Base-by-base conservation (phyloP, 2,113 vertebrate genomes). In the Boulengeromyrus knoepffleri region DNA sequence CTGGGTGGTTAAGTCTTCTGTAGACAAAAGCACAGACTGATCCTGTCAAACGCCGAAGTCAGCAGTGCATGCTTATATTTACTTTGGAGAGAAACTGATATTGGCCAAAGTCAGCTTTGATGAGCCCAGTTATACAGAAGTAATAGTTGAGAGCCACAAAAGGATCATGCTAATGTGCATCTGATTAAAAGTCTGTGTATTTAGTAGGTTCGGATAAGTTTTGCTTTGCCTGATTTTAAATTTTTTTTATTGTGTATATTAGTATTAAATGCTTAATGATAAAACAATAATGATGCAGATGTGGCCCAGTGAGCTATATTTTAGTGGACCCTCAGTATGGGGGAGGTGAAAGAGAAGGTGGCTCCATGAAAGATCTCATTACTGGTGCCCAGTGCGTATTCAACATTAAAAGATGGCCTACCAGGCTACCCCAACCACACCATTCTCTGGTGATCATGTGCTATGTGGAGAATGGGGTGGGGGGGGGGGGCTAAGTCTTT, bases 321-420 rank as follows among this genome's bases (percentile, higher is more conserved):
- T n/a, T n/a, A 62, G 56, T 36, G 66, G n/a, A 74, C 66, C 12
- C 66, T 36, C 49, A 10, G 46, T 42, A 15, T 13, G 21, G 62
- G 31, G 66, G n/a, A 80, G 85, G 85, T 90, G 89, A 74, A 39
- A 17, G 45, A 80, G 49, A 52, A 90, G 66, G 62, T 21, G 13
- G 77, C 88, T 46, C n/a, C 46, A 4, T 10, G 77, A 74, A 15
- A n/a, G 27, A 56, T 24, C 50, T 83, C 74, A 27, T 56, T 89
- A 56, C 74, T 31, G 74, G 5, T 19, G 27, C 31, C 50, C 3
- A 21, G 36, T 21, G 31, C 45, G 24, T 15, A 19, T 19, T 24
- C 77, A 19, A 31, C 47, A 49, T 12, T 27, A 21, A 19, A 45
- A 50, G 36, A 53, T 21, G 62, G n/a, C 24, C 58, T 74, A 42